Percentiles rank a stretch among this genome's conserved stretches.
Evolutionary conservation across 1,140 invertebrate species (phyloP).

Genomic region (Cardiocondyla obscurior): DNA sequence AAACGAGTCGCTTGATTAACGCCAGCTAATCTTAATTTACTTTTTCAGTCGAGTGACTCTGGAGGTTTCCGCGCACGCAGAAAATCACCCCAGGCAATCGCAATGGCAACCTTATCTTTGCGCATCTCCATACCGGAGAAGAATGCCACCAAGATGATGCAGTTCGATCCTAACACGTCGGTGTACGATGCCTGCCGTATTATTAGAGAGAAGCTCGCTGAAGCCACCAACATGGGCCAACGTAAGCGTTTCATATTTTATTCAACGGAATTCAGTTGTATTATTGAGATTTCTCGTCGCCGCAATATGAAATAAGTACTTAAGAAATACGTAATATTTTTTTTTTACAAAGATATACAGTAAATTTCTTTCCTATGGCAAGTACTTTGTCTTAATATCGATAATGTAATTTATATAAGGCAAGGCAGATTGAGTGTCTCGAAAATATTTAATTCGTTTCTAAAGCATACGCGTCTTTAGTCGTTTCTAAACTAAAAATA

Average conservation of each 20-base stretch:
- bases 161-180: constrained; percentile 96
- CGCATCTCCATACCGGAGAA: constrained; percentile 97
- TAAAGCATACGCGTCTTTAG: not conserved
- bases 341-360: not conserved
- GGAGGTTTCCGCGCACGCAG: constrained; percentile 76
- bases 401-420: not conserved
- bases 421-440: not conserved
- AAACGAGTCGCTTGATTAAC: not conserved
- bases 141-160: constrained; percentile 98
- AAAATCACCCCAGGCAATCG: constrained; percentile 73
- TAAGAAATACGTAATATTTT: not conserved
- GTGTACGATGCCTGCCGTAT: constrained; percentile 98
- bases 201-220: constrained; percentile 97
- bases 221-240: constrained; percentile 91
- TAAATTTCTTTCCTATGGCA: not conserved
- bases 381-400: not conserved
- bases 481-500: not conserved
- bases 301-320: not conserved
- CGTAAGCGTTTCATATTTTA: constrained; percentile 85
- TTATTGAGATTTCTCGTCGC: constrained; percentile 3
- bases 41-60: constrained; percentile 79
- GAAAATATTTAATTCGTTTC: not conserved
- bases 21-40: not conserved
- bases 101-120: constrained; percentile 93
- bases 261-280: not conserved